Conservation (phyloP, 2,888 invertebrate genomes). For the Mamestra brassicae region DNA sequence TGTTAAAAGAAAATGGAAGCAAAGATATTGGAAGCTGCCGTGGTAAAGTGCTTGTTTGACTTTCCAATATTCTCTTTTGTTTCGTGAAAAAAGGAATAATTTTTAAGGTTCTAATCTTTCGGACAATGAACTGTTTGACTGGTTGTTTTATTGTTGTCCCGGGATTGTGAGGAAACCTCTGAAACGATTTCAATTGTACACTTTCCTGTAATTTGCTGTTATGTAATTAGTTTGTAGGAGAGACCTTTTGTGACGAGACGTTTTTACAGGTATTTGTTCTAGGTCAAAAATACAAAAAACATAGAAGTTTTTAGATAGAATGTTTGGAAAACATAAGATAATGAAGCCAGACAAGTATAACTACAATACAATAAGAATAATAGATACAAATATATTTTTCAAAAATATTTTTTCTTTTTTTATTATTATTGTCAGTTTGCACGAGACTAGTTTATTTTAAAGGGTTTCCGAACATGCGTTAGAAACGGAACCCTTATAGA, state of each 20-base stretch:
- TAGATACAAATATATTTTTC: no score
- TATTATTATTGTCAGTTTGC: no score
- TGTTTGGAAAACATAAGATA: background rate
- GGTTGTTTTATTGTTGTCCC: constrained; percentile 7
- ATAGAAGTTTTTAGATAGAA: background rate
- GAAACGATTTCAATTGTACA: constrained; percentile 6
- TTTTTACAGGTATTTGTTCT: background rate
- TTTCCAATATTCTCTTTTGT: constrained; percentile 16
- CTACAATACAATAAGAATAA: no score
- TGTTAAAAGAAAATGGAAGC: constrained; percentile 6
- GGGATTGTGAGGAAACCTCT: constrained; percentile 20
- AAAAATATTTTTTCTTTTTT: no score
- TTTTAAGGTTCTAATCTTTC: constrained; percentile 5
- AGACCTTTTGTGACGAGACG: background rate
- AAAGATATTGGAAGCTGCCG: background rate
- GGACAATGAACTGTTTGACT: constrained; percentile 17
- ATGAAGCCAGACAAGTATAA: background rate
- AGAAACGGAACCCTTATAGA: no score
- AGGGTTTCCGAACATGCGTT: no score
- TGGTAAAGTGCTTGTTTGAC: constrained; percentile 2
- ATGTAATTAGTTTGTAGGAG: constrained; percentile 1
- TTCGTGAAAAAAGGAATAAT: constrained; percentile 1
- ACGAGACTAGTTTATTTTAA: no score
- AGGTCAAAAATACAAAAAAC: background rate
- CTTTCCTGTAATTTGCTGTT: background rate